Percentiles rank a stretch among this genome's conserved stretches.
These are phyloP conservation scores for Drosophila albomicans DNA, from an alignment of 1,140 invertebrate genomes.

Conservation along the genomic window DNA sequence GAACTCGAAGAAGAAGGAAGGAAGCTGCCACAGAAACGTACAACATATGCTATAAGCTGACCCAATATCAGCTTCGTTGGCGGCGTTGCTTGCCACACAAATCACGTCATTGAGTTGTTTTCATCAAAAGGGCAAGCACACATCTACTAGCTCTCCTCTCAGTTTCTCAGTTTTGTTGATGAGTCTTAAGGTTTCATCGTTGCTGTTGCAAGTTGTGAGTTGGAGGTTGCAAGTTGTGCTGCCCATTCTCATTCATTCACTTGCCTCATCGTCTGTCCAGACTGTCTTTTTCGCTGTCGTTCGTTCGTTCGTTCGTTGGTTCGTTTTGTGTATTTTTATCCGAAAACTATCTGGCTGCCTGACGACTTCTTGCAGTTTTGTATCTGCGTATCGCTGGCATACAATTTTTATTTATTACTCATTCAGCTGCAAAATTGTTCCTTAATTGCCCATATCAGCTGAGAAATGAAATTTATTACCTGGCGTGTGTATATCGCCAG, in stretches of 20 bases:
- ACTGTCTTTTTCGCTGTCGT: constrained; percentile 5
- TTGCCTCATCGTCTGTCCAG: constrained; percentile 26
- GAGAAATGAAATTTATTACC: constrained; percentile 85
- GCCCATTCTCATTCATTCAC: constrained; percentile 60
- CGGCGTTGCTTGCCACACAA: constrained; percentile 59
- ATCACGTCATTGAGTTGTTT: constrained; percentile 84
- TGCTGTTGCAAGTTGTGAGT: constrained; percentile 11
- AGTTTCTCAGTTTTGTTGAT: constrained; percentile 22
- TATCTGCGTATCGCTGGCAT: constrained; percentile 82
- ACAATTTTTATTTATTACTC: constrained; percentile 84
- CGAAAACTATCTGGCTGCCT: constrained; percentile 77
- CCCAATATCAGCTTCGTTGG: constrained; percentile 46
- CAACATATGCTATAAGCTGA: constrained; percentile 25
- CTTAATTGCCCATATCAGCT: constrained; percentile 85
- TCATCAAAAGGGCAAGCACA: constrained; percentile 80
- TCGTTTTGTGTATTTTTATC: constrained; percentile 74
- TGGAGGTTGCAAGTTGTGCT: constrained; percentile 15
- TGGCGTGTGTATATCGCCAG: constrained; percentile 83
- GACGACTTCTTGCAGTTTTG: constrained; percentile 78
- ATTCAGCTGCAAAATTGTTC: constrained; percentile 85
- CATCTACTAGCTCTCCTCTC: neutral
- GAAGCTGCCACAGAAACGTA: neutral
- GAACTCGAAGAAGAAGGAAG: constrained; percentile 7
- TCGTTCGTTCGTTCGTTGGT: constrained; percentile 19
- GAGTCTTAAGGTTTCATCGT: neutral